phyloP scores from a whole-genome alignment of 2,888 invertebrate genomes.

The Eilema depressum region DNA sequence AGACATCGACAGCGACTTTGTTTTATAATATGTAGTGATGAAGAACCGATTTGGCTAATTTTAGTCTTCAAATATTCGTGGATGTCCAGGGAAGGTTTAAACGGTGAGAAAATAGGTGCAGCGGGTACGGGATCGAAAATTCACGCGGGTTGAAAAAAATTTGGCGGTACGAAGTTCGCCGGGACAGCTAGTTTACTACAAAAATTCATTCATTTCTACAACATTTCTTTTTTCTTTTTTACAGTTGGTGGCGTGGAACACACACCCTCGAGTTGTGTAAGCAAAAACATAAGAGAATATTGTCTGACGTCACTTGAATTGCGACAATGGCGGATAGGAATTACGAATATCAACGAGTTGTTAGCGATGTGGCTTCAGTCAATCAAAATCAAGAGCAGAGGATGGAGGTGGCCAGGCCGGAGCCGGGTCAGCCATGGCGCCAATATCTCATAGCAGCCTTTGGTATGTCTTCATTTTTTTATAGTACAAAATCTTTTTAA shows the following conservation, averaged over 20 bases:
- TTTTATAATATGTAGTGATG: too few relatives aligned
- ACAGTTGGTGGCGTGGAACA: not conserved
- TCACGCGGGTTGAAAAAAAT: too few relatives aligned
- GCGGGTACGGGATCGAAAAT: too few relatives aligned
- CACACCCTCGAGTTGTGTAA: not conserved
- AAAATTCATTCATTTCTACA: not conserved
- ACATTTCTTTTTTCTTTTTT: not conserved
- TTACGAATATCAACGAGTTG: conserved; percentile 5
- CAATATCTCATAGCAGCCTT: conserved; percentile 6
- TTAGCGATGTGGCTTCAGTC: not conserved
- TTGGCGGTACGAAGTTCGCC: too few relatives aligned
- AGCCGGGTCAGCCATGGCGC: conserved; percentile 3
- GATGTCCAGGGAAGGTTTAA: too few relatives aligned
- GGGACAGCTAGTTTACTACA: too few relatives aligned
- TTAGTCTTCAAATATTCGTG: too few relatives aligned
- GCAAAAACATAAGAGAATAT: not conserved
- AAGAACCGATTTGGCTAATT: too few relatives aligned
- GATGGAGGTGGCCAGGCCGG: not conserved
- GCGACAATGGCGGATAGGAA: conserved; percentile 11
- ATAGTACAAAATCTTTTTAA: too few relatives aligned
- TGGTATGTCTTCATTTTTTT: not conserved
- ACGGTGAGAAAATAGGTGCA: too few relatives aligned
- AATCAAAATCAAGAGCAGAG: not conserved
- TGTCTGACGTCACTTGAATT: not conserved
- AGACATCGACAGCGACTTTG: too few relatives aligned